Evolutionary conservation across 2,113 vertebrate genomes (phyloP).

Genomic region (Hypocryptadius cinnamomeus): DNA sequence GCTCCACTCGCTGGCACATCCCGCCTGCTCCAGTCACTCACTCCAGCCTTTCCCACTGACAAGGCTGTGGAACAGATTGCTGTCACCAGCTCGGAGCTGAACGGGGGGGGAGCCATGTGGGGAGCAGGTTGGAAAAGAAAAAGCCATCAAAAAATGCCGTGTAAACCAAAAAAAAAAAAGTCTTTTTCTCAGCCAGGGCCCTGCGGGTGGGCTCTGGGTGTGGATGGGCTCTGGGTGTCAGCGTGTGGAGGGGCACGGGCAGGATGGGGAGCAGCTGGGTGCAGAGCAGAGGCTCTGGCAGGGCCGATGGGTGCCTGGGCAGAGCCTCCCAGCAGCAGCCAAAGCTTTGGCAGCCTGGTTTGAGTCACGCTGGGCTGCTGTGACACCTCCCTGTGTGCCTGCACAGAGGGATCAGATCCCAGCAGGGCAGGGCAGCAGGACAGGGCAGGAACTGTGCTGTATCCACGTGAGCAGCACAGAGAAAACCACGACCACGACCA

Average conservation of each 20-base stretch:
- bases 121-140: neutral
- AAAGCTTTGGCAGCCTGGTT: neutral
- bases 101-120: neutral
- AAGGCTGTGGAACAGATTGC: conserved; percentile 1
- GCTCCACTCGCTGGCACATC: neutral
- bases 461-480: neutral
- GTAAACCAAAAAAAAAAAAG: neutral
- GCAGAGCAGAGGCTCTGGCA: neutral
- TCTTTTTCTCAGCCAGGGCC: neutral
- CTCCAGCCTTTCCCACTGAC: neutral
- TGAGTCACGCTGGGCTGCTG: rapidly evolving
- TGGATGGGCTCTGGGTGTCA: neutral
- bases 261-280: neutral
- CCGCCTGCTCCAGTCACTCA: neutral
- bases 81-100: neutral
- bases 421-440: rapidly evolving
- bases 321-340: neutral
- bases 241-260: rapidly evolving
- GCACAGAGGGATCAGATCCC: neutral
- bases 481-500: neutral
- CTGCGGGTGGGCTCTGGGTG: neutral
- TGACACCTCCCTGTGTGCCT: neutral
- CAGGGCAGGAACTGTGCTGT: neutral
- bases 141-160: neutral
- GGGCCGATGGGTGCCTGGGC: neutral